Evolutionary conservation across 2,113 vertebrate genomes (phyloP).

Genomic region (Megalops atlanticus): DNA sequence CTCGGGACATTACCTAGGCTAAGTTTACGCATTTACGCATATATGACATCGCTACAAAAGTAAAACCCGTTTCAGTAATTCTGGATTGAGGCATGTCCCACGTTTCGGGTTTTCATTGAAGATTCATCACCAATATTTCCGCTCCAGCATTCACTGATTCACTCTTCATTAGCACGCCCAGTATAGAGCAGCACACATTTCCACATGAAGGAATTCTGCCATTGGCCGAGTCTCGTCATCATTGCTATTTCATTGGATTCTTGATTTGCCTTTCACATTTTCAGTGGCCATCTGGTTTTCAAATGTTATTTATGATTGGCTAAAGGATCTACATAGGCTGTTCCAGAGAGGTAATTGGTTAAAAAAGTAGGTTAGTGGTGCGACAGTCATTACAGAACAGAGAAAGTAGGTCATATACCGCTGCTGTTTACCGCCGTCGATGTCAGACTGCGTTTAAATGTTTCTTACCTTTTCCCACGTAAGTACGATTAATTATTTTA

Average conservation of each 20-base stretch:
- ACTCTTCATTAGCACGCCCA: not conserved
- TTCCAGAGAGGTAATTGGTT: constrained; percentile 72
- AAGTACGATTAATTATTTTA: constrained; percentile 34
- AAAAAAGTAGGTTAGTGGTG: constrained; percentile 85
- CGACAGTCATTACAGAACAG: constrained; percentile 79
- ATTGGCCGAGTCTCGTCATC: not conserved
- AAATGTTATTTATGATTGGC: constrained; percentile 61
- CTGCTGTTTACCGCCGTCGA: constrained; percentile 58
- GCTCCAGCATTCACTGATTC: not conserved
- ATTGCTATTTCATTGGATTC: constrained; percentile 50
- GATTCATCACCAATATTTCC: not conserved
- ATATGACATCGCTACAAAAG: too few species aligned
- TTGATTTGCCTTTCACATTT: not conserved
- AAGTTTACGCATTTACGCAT: too few species aligned
- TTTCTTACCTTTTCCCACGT: constrained; percentile 37
- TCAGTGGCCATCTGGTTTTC: constrained; percentile 15
- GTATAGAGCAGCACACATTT: not conserved
- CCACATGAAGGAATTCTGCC: not conserved
- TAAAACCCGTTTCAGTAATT: too few species aligned
- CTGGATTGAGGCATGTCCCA: too few species aligned
- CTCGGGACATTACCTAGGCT: too few species aligned
- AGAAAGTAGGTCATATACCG: constrained; percentile 84
- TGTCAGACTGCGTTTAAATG: constrained; percentile 31
- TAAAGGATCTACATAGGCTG: constrained; percentile 51
- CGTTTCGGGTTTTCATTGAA: not conserved